These are phyloP conservation scores for Ictalurus furcatus DNA, from an alignment of 2,113 vertebrate species.

Conservation along the genomic window DNA sequence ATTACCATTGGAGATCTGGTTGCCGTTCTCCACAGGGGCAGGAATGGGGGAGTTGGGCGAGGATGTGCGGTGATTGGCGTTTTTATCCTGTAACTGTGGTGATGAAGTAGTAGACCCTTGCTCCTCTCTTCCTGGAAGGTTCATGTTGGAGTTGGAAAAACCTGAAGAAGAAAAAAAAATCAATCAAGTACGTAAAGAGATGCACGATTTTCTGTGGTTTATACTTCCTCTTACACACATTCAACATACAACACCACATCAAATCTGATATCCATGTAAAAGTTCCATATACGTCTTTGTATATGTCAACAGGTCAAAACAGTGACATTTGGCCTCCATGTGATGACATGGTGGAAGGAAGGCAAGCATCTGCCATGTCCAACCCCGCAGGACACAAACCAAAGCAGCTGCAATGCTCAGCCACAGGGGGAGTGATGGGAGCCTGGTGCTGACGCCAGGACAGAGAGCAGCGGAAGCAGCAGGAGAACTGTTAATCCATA, in stretches of 20 bases:
- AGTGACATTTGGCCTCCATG: neutral
- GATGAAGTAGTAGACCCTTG: conserved; percentile 72
- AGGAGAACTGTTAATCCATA: conserved; percentile 39
- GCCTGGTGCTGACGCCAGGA: conserved; percentile 38
- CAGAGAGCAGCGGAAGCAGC: conserved; percentile 29
- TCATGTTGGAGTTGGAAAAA: conserved; percentile 87
- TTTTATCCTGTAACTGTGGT: conserved; percentile 86
- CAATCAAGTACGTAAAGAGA: neutral
- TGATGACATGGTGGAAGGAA: conserved; percentile 27
- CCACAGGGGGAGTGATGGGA: conserved; percentile 38
- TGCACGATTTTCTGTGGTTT: neutral
- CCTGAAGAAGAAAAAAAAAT: conserved; percentile 65
- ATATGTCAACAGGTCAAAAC: neutral
- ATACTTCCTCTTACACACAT: neutral
- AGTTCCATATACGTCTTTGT: neutral
- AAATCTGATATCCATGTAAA: neutral
- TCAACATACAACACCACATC: neutral
- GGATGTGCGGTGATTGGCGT: conserved; percentile 86
- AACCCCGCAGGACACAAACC: conserved; percentile 17
- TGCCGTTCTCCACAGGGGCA: conserved; percentile 87
- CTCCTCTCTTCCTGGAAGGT: conserved; percentile 82
- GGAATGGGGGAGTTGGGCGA: conserved; percentile 73
- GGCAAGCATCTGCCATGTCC: conserved; percentile 40
- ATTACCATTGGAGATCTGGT: conserved; percentile 89
- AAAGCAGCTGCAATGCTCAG: conserved; percentile 45